Base-by-base conservation (phyloP, 2,113 vertebrate species). In the Calypte anna region DNA sequence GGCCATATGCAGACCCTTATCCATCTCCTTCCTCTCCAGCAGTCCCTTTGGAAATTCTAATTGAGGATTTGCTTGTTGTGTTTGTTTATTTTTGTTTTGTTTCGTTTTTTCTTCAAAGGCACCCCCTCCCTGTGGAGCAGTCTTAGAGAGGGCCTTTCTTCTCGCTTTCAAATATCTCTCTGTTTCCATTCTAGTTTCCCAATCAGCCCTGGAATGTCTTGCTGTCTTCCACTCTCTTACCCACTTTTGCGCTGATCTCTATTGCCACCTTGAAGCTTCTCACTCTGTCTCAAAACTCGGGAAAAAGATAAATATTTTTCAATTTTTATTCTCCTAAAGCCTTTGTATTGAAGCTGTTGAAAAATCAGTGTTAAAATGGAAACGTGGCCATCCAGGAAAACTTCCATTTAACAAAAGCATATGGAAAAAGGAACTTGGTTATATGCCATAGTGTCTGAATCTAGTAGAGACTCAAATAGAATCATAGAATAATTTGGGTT, bases 151-250 rank as follows among this genome's bases (percentile, higher is more conserved):
- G 10, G 12, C 7, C 6, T 72, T 88, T 77, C 31, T 5, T 7
- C 50, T 75, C 46, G 25, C 25, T 46, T 72, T 73, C 53, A 36
- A 7, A 10, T 10, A 3, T 23, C 13, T 61, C 16, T 54, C 67
- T 67, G 19, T 10, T 55, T 77, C n/a, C 15, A 25, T 57, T 61
- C 44, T 17, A 33, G 11, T 77, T 85, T 58, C 25, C 27, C 31
- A 63, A 19, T 38, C 40, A 78, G 8, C 10, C 0, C 30, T 48
- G 33, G 30, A 44, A 0, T 43, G 3, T n/a, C 7, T 73, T 1
- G 4, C 11, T 62, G 10, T 82, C 24, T 86, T 78, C 57, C 31
- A 27, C 11, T 27, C 22, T 67, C 9, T 38, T 61, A 55, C 10
- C 4, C 2, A 12, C 7, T 57, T 86, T 55, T 85, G 7, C 17